These are phyloP conservation scores for Leptatherina wallacei DNA, from an alignment of 2,797 vertebrate genomes.

Conservation along the genomic window DNA sequence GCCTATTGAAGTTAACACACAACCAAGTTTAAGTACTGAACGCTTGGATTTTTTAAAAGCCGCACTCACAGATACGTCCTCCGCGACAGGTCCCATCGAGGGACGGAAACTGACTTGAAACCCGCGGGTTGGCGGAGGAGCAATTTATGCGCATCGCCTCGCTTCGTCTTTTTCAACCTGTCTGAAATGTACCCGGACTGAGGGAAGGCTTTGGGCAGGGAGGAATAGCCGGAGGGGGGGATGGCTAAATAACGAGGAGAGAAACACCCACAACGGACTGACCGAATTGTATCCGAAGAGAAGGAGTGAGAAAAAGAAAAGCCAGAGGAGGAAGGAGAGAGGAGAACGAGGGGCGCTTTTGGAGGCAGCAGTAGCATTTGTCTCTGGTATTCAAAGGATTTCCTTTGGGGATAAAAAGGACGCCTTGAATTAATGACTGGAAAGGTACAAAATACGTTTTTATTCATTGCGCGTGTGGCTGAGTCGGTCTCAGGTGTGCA, in stretches of 20 bases:
- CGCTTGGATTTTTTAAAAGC: constrained; percentile 35
- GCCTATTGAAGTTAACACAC: constrained; percentile 11
- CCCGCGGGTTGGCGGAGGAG: constrained; percentile 44
- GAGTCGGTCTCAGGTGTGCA: constrained; percentile 54
- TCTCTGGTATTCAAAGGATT: constrained; percentile 55
- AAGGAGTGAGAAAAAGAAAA: constrained; percentile 57
- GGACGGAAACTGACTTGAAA: constrained; percentile 36
- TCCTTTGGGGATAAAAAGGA: constrained; percentile 58
- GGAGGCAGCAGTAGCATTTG: constrained; percentile 42
- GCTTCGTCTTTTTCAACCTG: constrained; percentile 26
- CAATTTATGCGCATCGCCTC: constrained; percentile 56
- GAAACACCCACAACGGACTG: constrained; percentile 79
- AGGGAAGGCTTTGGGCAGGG: constrained; percentile 68
- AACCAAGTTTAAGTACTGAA: constrained; percentile 5
- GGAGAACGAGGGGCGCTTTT: constrained; percentile 35
- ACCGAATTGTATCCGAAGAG: constrained; percentile 65
- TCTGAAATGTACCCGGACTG: constrained; percentile 41
- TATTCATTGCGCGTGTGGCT: constrained; percentile 45
- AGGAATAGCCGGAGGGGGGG: constrained; percentile 77
- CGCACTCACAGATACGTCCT: constrained; percentile 29
- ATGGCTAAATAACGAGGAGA: constrained; percentile 77
- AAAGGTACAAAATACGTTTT: constrained; percentile 69
- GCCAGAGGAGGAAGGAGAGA: constrained; percentile 36
- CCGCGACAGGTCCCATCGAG: constrained; percentile 22
- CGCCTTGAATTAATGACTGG: constrained; percentile 68